Conservation (phyloP, 2,888 invertebrate genomes). For the Lochmaea crataegi region DNA sequence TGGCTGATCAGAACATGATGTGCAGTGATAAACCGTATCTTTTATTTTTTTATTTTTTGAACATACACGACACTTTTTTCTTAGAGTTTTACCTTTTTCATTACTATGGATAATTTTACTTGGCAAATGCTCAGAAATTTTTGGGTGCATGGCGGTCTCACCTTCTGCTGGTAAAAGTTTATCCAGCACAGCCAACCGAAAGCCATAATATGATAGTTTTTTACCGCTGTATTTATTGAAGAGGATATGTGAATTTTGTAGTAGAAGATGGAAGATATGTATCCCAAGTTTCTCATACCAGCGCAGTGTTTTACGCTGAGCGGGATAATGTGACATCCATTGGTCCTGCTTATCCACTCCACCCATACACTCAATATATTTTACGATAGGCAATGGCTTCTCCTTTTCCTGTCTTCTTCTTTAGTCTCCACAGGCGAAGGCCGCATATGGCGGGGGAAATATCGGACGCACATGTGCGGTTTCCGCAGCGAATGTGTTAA, state of each 20-base stretch:
- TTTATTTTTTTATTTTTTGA: conserved; percentile 5
- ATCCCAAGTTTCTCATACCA: conserved; percentile 16
- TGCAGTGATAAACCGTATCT: conserved; percentile 20
- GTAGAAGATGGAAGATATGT: conserved; percentile 12
- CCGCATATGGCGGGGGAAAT: no score
- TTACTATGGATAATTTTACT: no score
- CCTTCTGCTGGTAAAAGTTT: no score
- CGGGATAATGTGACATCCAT: conserved; percentile 16
- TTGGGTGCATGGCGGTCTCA: no score
- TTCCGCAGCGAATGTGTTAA: no score
- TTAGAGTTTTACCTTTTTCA: no score
- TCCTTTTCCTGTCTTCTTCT: conserved; percentile 21
- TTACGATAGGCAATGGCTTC: conserved; percentile 29
- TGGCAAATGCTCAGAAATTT: no score
- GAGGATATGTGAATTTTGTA: conserved; percentile 16
- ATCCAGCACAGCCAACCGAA: no score
- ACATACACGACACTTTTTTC: conserved; percentile 16
- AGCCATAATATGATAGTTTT: conserved; percentile 9
- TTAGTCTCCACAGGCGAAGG: no score
- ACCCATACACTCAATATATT: conserved; percentile 21
- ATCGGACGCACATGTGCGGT: no score
- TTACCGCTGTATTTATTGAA: conserved; percentile 23
- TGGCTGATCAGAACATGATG: conserved; percentile 11
- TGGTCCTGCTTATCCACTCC: conserved; percentile 26
- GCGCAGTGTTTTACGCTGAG: conserved; percentile 9